These are phyloP conservation scores for Musca vetustissima DNA, from an alignment of 1,140 invertebrate genomes.

Conservation along the genomic window DNA sequence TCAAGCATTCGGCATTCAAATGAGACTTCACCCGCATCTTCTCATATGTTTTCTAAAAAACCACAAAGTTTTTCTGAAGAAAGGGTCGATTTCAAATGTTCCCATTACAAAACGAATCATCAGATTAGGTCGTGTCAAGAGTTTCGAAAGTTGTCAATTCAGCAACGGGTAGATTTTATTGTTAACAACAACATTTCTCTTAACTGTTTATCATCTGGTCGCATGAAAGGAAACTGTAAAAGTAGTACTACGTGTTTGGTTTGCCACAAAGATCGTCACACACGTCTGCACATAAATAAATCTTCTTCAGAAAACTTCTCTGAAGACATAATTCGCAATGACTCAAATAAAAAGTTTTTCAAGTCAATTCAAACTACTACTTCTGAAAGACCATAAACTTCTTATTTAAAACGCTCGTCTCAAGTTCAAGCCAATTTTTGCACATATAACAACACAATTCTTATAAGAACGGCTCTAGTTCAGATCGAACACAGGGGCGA, in stretches of 20 bases:
- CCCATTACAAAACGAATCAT: background rate
- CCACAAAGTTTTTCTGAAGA: background rate
- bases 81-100: background rate
- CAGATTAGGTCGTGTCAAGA: background rate
- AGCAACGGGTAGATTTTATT: background rate
- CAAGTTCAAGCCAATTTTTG: background rate
- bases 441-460: background rate
- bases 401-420: background rate
- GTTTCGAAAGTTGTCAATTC: background rate
- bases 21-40: background rate
- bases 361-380: no score
- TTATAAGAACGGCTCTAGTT: background rate
- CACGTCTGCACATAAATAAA: background rate
- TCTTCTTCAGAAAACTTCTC: background rate
- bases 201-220: background rate
- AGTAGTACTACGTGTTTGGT: background rate
- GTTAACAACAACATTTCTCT: background rate
- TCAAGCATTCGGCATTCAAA: background rate
- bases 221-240: background rate
- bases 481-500: background rate
- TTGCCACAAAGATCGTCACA: background rate
- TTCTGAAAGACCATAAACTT: no score
- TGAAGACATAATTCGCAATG: background rate
- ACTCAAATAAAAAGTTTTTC: no score
- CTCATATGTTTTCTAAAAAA: background rate